phyloP scores from a whole-genome alignment of 2,888 invertebrate species.

The Mythimna albipuncta region DNA sequence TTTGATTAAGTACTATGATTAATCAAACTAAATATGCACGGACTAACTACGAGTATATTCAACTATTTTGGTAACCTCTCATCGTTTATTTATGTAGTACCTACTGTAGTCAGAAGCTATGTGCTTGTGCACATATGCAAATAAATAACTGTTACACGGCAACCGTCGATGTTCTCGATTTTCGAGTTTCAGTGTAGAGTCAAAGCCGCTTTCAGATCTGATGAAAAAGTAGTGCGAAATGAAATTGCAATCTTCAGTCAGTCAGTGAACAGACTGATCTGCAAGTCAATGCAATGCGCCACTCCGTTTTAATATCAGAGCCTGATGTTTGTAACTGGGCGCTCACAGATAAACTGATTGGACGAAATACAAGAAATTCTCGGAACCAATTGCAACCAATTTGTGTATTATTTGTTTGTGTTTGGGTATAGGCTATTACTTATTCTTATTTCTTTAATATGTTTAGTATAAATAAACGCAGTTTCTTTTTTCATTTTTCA shows the following conservation, averaged over 20 bases:
- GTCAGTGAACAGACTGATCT: conserved; percentile 45
- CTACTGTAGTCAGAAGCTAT: neutral
- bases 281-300: conserved; percentile 55
- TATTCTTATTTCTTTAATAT: no score
- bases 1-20: no score
- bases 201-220: conserved; percentile 41
- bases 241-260: conserved; percentile 49
- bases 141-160: neutral
- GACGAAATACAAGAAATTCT: conserved; percentile 6
- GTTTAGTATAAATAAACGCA: neutral
- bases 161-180: conserved; percentile 14
- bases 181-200: conserved; percentile 21
- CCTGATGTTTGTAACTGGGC: conserved; percentile 13
- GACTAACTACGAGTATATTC: neutral
- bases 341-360: conserved; percentile 6
- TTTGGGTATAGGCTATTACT: neutral
- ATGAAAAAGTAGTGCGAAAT: conserved; percentile 41
- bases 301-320: conserved; percentile 40
- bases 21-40: no score
- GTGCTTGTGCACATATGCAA: neutral
- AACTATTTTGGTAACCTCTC: neutral
- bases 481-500: neutral
- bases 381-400: neutral
- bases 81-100: neutral
- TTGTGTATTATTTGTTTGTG: neutral